Evolutionary conservation across 2,888 invertebrate species (phyloP).

Genomic region (Steinernema hermaphroditum): DNA sequence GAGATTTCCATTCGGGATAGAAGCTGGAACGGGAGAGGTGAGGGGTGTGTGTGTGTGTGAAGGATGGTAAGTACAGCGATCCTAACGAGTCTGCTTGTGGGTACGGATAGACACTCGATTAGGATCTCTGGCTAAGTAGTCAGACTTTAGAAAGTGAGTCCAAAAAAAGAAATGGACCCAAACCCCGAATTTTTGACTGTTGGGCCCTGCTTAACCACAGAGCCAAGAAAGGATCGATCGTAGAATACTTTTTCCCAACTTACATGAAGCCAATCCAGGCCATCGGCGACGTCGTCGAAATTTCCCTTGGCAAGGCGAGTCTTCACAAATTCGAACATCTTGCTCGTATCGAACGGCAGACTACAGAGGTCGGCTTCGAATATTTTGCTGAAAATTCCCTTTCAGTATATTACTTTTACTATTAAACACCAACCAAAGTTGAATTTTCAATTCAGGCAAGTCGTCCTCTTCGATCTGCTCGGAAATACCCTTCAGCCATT

Average conservation of each 20-base stretch:
- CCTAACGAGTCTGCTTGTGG: too few species aligned
- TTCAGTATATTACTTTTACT: neutral
- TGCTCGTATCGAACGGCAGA: constrained; percentile 87
- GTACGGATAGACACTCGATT: too few species aligned
- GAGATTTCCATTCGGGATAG: constrained; percentile 69
- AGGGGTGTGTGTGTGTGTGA: too few species aligned
- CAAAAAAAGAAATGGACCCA: too few species aligned
- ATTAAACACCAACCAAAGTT: constrained; percentile 72
- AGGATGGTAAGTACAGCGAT: constrained; percentile 38
- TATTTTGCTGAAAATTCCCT: constrained; percentile 77
- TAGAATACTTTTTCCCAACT: constrained; percentile 29
- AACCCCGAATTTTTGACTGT: too few species aligned
- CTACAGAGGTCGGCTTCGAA: constrained; percentile 94
- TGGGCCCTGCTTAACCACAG: too few species aligned
- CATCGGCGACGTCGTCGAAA: constrained; percentile 69
- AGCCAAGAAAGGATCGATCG: too few species aligned
- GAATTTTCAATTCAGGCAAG: constrained; percentile 79
- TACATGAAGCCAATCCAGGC: constrained; percentile 69
- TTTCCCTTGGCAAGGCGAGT: constrained; percentile 74
- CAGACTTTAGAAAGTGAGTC: too few species aligned
- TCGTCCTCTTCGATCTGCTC: constrained; percentile 69
- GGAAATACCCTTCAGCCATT: constrained; percentile 95
- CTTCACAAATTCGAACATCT: constrained; percentile 90
- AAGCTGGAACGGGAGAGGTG: constrained; percentile 68
- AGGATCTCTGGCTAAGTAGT: too few species aligned